A percentile compares a stretch with the other conserved stretches of the same genome.
phyloP scores from a whole-genome alignment of 1,140 invertebrate species.

The Andrena cerasifolii region DNA sequence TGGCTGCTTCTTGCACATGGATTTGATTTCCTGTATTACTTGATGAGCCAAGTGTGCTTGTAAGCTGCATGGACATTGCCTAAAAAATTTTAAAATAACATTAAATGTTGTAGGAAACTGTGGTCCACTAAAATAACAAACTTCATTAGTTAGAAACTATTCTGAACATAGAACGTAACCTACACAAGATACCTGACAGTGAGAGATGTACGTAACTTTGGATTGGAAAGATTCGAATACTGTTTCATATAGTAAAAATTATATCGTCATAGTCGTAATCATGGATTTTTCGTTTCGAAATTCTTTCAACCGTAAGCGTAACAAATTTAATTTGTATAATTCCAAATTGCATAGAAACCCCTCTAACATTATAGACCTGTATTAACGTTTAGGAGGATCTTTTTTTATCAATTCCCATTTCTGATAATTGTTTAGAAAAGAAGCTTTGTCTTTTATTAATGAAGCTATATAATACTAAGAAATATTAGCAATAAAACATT shows the following conservation, averaged over 20 bases:
- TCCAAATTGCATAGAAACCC: background rate
- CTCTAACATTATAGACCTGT: background rate
- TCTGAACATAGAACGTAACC: constrained; percentile 33
- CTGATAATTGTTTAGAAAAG: no score
- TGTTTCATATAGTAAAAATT: constrained; percentile 11
- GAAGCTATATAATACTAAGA: no score
- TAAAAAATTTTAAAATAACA: constrained; percentile 80
- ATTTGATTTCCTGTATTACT: constrained; percentile 86
- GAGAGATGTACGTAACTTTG: background rate
- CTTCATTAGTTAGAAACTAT: background rate
- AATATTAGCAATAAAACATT: background rate
- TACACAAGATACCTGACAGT: background rate
- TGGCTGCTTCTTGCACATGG: constrained; percentile 85
- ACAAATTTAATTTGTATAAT: constrained; percentile 20
- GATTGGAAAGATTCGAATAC: background rate
- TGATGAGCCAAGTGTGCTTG: constrained; percentile 85
- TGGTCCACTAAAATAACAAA: constrained; percentile 15
- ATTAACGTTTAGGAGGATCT: background rate
- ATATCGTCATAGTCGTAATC: background rate
- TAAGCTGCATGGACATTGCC: constrained; percentile 86
- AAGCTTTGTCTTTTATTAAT: no score
- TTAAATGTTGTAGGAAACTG: background rate
- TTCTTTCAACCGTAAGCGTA: constrained; percentile 39
- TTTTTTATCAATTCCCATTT: background rate
- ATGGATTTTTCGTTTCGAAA: constrained; percentile 41